Evolutionary conservation across 2,888 invertebrate genomes (phyloP).

Genomic region (Cantharis nigra): DNA sequence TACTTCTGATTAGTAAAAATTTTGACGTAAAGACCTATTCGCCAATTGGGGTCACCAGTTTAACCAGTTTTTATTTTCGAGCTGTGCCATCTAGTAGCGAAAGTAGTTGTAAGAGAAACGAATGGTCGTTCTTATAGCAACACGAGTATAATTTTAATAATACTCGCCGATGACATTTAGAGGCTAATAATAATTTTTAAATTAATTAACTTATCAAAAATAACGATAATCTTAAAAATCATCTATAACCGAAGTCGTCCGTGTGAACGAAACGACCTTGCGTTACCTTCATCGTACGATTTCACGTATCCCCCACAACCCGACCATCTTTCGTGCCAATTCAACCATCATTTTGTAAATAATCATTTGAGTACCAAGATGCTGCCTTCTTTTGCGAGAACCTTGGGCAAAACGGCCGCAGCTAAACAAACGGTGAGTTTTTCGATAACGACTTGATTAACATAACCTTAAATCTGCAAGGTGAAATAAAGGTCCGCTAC

Average conservation of each 20-base stretch:
- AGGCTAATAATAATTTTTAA: not conserved
- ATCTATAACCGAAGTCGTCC: not conserved
- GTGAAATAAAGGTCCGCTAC: constrained; percentile 42
- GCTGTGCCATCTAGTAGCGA: not conserved
- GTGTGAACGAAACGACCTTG: not conserved
- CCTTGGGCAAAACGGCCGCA: constrained; percentile 51
- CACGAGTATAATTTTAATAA: not conserved
- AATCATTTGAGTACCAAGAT: constrained; percentile 43
- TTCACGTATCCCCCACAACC: not conserved
- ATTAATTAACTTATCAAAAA: not conserved
- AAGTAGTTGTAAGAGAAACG: not conserved
- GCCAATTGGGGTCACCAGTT: too few relatives aligned
- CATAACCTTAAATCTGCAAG: constrained; percentile 33
- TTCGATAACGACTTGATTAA: constrained; percentile 2
- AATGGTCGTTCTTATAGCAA: not conserved
- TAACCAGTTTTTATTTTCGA: not conserved
- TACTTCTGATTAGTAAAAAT: too few relatives aligned
- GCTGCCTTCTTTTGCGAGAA: constrained; percentile 55
- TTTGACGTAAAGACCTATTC: too few relatives aligned
- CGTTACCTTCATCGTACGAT: not conserved
- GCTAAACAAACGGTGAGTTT: constrained; percentile 56
- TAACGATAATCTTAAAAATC: not conserved
- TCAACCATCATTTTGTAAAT: not conserved
- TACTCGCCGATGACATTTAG: not conserved
- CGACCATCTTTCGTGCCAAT: not conserved